Conservation (phyloP, 2,113 vertebrate genomes). For the Sturnus vulgaris region DNA sequence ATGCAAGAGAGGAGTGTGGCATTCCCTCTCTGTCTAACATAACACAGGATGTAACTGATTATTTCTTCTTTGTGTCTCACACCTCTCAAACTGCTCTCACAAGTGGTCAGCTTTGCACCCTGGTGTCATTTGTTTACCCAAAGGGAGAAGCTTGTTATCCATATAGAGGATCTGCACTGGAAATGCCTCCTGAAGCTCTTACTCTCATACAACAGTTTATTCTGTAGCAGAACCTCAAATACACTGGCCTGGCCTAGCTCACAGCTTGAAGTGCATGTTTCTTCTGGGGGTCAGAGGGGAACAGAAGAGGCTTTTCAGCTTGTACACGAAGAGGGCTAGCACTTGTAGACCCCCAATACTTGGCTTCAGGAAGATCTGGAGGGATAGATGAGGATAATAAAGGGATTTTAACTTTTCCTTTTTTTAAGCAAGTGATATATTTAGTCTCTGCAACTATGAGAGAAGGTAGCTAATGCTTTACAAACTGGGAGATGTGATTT, state of each 20-base stretch:
- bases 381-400: background rate
- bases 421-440: constrained; percentile 43
- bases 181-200: background rate
- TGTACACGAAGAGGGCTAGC: constrained; percentile 19
- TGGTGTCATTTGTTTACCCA: background rate
- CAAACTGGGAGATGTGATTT: constrained; percentile 63
- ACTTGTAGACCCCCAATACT: background rate
- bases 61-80: background rate
- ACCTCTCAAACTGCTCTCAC: background rate
- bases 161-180: background rate
- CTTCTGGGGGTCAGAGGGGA: constrained; percentile 63
- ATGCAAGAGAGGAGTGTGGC: rapidly evolving
- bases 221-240: constrained; percentile 98
- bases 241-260: constrained; percentile 88
- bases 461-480: constrained; percentile 57
- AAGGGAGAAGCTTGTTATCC: background rate
- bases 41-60: background rate
- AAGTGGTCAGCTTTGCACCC: constrained; percentile 48
- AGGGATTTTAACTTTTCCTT: constrained; percentile 13
- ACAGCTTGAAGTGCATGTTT: constrained; percentile 93
- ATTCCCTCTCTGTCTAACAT: background rate
- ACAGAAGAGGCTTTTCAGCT: constrained; percentile 39
- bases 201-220: background rate
- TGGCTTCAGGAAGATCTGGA: constrained; percentile 8
- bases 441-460: constrained; percentile 33